Percentiles rank a stretch among this genome's conserved stretches.
phyloP scores from a whole-genome alignment of 2,797 vertebrate species.

The Cossypha polioptera region DNA sequence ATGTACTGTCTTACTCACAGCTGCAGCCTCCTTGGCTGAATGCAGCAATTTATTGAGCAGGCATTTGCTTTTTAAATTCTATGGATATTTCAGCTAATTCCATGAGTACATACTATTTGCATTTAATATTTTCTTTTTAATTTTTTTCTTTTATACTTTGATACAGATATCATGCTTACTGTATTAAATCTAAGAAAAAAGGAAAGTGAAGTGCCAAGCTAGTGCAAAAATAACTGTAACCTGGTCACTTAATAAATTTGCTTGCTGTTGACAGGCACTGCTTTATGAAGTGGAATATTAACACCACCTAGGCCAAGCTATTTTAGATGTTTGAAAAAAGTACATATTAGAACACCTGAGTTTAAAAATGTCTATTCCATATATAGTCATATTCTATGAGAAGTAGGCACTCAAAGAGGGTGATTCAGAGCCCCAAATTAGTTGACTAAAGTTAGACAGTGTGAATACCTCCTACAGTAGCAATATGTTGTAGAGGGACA shows the following conservation, averaged over 20 bases:
- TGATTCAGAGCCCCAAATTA: constrained; percentile 54
- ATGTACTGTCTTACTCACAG: background rate
- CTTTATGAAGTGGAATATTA: background rate
- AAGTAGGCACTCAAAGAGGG: constrained; percentile 7
- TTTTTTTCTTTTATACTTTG: background rate
- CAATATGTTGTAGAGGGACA: constrained; percentile 50
- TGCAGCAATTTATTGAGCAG: background rate
- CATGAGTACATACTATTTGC: background rate
- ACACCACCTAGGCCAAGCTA: background rate
- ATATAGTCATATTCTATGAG: constrained; percentile 38
- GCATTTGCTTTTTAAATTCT: background rate
- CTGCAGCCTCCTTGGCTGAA: background rate
- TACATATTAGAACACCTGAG: constrained; percentile 29
- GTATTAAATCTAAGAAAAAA: background rate
- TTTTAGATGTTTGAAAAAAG: background rate
- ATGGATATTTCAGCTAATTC: background rate
- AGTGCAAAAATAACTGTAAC: background rate
- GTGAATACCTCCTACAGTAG: constrained; percentile 51
- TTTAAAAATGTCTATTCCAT: constrained; percentile 33
- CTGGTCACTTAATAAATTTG: background rate
- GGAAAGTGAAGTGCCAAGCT: background rate
- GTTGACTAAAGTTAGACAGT: constrained; percentile 44
- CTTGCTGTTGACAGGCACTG: background rate
- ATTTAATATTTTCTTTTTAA: background rate
- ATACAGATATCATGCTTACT: background rate